Evolutionary conservation across 2,797 vertebrate genomes (phyloP).

Genomic region (Sebastes diploproa): DNA sequence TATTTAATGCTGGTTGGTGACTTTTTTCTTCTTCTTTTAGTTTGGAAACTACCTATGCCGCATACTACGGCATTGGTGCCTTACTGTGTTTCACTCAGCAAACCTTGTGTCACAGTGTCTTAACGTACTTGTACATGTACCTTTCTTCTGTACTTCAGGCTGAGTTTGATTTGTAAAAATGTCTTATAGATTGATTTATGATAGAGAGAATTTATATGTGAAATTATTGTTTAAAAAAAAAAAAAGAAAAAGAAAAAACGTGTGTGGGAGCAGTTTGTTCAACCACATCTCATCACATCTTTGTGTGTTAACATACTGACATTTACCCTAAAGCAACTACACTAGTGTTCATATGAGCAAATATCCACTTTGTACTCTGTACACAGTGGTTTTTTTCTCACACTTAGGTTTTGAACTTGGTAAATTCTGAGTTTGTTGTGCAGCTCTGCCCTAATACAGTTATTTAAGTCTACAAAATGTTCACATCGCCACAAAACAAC

Average conservation of each 20-base stretch:
- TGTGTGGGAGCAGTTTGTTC: conserved; percentile 25
- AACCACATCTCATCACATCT: neutral
- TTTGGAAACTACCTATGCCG: conserved; percentile 79
- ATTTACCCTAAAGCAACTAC: neutral
- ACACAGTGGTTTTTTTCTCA: neutral
- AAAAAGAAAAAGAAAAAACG: conserved; percentile 11
- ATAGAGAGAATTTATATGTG: conserved; percentile 77
- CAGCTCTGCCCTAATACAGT: neutral
- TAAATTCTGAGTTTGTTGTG: neutral
- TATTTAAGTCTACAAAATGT: neutral
- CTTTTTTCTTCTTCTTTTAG: conserved; percentile 39
- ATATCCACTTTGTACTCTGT: neutral
- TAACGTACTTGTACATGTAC: conserved; percentile 78
- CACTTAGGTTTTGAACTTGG: neutral
- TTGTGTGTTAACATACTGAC: neutral
- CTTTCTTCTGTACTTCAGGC: conserved; percentile 62
- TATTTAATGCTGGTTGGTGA: conserved; percentile 9
- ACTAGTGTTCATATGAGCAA: neutral
- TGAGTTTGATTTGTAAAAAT: conserved; percentile 78
- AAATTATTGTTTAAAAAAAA: conserved; percentile 67
- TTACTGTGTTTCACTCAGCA: conserved; percentile 82
- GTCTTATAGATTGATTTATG: conserved; percentile 80
- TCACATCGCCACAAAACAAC: conserved; percentile 39
- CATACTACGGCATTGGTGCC: conserved; percentile 83
- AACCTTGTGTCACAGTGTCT: conserved; percentile 74